Evolutionary conservation across 2,797 vertebrate species (phyloP).

Genomic region (Lindbergichthys nudifrons): DNA sequence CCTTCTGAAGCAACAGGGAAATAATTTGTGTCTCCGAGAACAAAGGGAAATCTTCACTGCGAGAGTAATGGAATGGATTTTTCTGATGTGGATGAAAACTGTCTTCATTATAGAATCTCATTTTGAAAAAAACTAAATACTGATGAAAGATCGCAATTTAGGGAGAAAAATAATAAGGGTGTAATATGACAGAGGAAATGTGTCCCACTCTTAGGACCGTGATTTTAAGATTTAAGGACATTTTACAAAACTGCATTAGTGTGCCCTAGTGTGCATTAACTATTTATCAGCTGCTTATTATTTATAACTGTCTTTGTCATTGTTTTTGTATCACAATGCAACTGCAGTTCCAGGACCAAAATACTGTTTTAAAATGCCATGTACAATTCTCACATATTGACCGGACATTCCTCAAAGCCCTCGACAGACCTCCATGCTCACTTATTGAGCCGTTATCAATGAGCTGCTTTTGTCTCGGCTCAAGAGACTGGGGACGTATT

Average conservation of each 20-base stretch:
- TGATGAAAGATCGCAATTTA: slow-evolving; percentile 51
- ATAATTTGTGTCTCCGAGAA: slow-evolving; percentile 77
- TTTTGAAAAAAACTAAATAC: slow-evolving; percentile 60
- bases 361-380: slow-evolving; percentile 42
- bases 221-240: slow-evolving; percentile 22
- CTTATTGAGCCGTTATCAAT: slow-evolving; percentile 75
- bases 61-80: slow-evolving; percentile 76
- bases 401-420: slow-evolving; percentile 64
- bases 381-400: slow-evolving; percentile 59
- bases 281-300: slow-evolving; percentile 31
- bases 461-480: slow-evolving; percentile 70
- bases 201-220: slow-evolving; percentile 11
- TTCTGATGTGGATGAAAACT: slow-evolving; percentile 69
- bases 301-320: slow-evolving; percentile 7
- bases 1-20: slow-evolving; percentile 77
- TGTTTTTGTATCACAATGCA: background rate
- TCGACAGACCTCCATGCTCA: slow-evolving; percentile 53
- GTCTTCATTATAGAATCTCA: slow-evolving; percentile 55
- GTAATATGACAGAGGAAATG: slow-evolving; percentile 33
- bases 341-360: slow-evolving; percentile 36
- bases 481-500: slow-evolving; percentile 56
- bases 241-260: background rate
- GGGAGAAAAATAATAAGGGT: slow-evolving; percentile 39
- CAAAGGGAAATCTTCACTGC: slow-evolving; percentile 77
- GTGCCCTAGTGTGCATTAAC: slow-evolving; percentile 1